Conservation (phyloP, 2,113 vertebrate species). For the Pardalotus punctatus region DNA sequence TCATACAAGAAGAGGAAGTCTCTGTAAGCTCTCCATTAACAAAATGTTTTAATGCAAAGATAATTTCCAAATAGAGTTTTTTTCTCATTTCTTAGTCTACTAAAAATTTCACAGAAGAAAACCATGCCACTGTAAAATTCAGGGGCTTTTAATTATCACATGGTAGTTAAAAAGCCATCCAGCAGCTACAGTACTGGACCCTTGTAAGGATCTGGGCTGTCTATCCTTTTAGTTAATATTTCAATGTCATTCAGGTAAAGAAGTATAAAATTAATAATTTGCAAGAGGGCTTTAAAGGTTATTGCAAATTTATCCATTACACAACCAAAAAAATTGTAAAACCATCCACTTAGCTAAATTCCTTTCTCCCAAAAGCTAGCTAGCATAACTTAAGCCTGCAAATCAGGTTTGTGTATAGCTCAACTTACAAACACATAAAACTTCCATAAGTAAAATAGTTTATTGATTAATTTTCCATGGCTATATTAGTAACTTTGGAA, state of each 20-base stretch:
- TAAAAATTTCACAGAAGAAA: not conserved
- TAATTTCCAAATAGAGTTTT: not conserved
- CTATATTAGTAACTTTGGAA: not conserved
- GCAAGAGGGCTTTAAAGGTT: not conserved
- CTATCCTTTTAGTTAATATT: not conserved
- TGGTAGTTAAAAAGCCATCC: not conserved
- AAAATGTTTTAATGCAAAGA: not conserved
- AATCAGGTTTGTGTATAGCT: not conserved
- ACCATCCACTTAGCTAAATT: conserved; percentile 1
- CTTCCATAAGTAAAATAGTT: not conserved
- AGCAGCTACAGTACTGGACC: not conserved
- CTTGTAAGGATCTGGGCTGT: not conserved
- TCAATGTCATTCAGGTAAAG: not conserved
- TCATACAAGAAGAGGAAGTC: not conserved
- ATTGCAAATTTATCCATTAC: not conserved
- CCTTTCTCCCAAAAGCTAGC: not conserved
- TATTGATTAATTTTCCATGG: not conserved
- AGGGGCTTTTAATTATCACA: not conserved
- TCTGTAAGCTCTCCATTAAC: not conserved
- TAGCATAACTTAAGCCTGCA: not conserved
- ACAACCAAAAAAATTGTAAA: conserved; percentile 10
- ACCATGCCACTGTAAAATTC: not conserved
- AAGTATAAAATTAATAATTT: conserved; percentile 12
- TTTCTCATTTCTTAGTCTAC: not conserved
- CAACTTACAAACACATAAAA: not conserved